These are phyloP conservation scores for Phyllostomus hastatus DNA, from an alignment of 2,113 vertebrate species.

Conservation along the genomic window DNA sequence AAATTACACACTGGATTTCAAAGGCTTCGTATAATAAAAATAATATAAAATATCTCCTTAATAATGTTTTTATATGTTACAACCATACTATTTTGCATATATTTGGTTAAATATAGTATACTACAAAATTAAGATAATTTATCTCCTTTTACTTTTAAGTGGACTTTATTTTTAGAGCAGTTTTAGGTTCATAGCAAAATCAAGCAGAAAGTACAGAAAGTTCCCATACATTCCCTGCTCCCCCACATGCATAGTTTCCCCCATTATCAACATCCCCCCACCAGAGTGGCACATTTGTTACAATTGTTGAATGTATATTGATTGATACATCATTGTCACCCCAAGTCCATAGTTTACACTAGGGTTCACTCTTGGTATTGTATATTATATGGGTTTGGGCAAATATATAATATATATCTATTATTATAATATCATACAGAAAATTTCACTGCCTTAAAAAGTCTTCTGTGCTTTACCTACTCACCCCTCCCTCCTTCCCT, in stretches of 20 bases:
- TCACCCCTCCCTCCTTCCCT: background rate
- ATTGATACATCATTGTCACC: background rate
- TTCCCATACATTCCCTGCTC: background rate
- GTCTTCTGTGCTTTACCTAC: background rate
- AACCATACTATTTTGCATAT: constrained; percentile 13
- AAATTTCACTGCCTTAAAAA: background rate
- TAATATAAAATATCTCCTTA: background rate
- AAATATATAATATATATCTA: background rate
- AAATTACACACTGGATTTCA: background rate
- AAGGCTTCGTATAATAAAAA: background rate
- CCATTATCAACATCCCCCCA: background rate
- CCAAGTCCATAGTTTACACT: background rate
- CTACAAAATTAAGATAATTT: background rate
- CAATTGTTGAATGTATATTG: background rate
- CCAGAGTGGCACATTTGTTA: background rate
- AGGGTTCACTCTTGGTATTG: background rate
- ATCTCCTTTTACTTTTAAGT: background rate
- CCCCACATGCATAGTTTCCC: background rate
- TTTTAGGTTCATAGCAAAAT: background rate
- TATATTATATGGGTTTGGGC: background rate
- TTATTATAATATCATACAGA: background rate
- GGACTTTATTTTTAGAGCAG: background rate
- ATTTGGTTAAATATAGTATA: background rate
- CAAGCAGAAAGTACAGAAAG: background rate
- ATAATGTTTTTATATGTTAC: background rate